Base-by-base conservation (phyloP, 2,888 invertebrate species). In the Orchestes rusci region DNA sequence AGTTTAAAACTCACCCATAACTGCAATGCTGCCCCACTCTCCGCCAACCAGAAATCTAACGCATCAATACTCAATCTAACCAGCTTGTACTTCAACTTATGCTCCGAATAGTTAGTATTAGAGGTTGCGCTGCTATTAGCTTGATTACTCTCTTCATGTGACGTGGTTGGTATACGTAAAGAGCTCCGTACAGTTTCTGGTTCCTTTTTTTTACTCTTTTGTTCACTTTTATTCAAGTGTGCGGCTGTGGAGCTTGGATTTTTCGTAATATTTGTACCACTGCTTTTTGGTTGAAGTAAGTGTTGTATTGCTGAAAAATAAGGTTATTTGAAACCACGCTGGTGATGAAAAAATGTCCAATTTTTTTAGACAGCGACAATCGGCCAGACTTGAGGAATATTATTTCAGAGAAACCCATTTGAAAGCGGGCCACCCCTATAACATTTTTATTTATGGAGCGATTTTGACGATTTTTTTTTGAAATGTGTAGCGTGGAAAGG, bases 21-120 rank as follows among this genome's bases (percentile, higher is more conserved):
- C 62, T 91, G 90, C 19, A 93, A 70, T 1, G 91, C 88, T 2
- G 91, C 87, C 31, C 89, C 89, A 23, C 80, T 76, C 67, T 97
- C 97, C 33, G 93, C 87, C 37, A 97, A 67, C 69, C 90, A 91
- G 32, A 99, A 74, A 68, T 95, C 92, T 2, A 97, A 73, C 2
- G 87, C 82, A 69, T 95, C 94, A 20, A 95, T 73, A 1, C 90
- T 84, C 2, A 93, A 75, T 33, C 97, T 75, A 4, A 89, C 84
- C 84, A 97, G 88, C 64, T 86, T 80, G 68, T 97, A 97, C 65
- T 96, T 97, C 44, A 96, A 54, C 46, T 65, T 65, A 50, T 69
- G 69, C 12, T 65, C 63, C 38, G 60, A 58, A 18, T 59, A 55
- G 18, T 56, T 39, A 4, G 27, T n/a, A 15, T 29, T 17, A 15